Evolutionary conservation across 2,888 invertebrate genomes (phyloP).

Genomic region (Hydroisotoma schaefferi): DNA sequence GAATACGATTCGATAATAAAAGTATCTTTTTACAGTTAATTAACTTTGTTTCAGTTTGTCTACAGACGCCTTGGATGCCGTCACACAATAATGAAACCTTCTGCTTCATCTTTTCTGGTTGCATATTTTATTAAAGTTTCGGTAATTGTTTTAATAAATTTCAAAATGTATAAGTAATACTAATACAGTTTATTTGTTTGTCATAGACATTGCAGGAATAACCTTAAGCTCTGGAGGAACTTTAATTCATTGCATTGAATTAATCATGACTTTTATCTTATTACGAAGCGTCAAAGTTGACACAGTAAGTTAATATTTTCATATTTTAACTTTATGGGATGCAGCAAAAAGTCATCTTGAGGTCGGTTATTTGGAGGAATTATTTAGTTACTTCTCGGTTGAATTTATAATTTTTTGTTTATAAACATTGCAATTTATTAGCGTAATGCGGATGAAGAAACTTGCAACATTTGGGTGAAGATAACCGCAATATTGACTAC

Average conservation of each 20-base stretch:
- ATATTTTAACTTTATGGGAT: neutral
- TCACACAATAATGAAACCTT: neutral
- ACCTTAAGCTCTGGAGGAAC: neutral
- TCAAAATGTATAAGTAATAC: neutral
- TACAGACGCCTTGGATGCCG: neutral
- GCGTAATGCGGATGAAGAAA: conserved; percentile 11
- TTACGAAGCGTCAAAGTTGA: neutral
- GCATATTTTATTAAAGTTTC: neutral
- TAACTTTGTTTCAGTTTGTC: neutral
- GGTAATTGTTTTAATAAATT: neutral
- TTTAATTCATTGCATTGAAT: neutral
- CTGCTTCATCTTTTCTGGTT: neutral
- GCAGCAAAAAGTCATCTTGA: neutral
- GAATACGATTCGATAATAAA: neutral
- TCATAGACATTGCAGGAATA: neutral
- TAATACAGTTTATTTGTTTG: neutral
- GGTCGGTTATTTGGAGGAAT: neutral
- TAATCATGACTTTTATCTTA: neutral
- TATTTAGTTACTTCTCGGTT: neutral
- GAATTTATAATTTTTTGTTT: neutral
- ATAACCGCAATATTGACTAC: neutral
- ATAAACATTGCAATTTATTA: conserved; percentile 3
- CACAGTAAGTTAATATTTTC: neutral
- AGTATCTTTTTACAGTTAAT: neutral
- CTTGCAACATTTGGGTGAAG: conserved; percentile 11